These are phyloP conservation scores for Scomber scombrus DNA, from an alignment of 2,113 vertebrate species.

Conservation along the genomic window DNA sequence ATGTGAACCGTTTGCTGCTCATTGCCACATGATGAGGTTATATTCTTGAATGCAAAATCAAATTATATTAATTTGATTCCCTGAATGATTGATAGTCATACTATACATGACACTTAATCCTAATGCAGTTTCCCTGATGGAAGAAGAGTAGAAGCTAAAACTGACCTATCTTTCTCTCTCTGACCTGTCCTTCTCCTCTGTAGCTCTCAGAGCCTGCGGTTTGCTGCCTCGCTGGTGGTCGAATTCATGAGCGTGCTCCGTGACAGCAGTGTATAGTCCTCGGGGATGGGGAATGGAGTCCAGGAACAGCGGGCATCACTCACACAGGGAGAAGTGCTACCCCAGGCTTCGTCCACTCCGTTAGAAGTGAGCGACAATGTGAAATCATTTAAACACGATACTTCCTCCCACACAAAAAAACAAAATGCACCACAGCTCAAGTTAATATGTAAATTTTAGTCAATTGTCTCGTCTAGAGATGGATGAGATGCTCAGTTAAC, in stretches of 20 bases:
- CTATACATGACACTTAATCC: neutral
- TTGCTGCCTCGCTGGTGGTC: slow-evolving; percentile 34
- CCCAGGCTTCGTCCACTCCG: slow-evolving; percentile 75
- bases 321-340: slow-evolving; percentile 83
- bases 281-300: slow-evolving; percentile 93
- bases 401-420: neutral
- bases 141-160: slow-evolving; percentile 13
- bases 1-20: neutral
- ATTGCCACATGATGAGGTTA: no score
- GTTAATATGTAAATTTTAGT: neutral
- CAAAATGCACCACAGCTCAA: neutral
- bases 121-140: neutral
- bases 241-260: slow-evolving; percentile 64
- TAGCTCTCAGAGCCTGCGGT: slow-evolving; percentile 7
- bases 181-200: slow-evolving; percentile 2
- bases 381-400: neutral
- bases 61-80: neutral
- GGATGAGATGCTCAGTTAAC: neutral
- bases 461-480: neutral
- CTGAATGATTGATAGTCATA: neutral
- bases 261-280: slow-evolving; percentile 47
- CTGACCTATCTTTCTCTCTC: neutral
- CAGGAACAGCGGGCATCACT: slow-evolving; percentile 86
- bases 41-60: no score
- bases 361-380: slow-evolving; percentile 67